Percentiles rank a stretch among this genome's conserved stretches.
Conservation (phyloP, 35 echinoderm and acorn worm species). For the Diadema setosum region DNA sequence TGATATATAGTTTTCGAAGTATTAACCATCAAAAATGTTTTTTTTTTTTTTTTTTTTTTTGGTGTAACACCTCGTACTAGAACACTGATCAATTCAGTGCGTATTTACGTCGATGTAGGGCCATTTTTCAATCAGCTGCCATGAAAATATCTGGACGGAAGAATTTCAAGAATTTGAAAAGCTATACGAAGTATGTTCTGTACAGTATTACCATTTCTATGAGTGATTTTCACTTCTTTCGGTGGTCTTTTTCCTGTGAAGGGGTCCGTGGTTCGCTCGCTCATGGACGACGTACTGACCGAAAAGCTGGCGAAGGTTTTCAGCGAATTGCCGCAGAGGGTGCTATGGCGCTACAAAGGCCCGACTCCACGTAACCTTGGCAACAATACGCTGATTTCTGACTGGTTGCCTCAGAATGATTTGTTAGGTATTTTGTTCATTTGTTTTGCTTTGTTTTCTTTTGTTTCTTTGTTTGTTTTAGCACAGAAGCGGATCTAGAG, state of each 20-base stretch:
- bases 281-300: not conserved
- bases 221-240: not conserved
- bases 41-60: too few relatives aligned
- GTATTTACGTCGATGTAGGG: too few relatives aligned
- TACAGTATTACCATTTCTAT: not conserved
- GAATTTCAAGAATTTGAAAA: not conserved
- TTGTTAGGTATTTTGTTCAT: not conserved
- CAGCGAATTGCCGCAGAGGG: not conserved
- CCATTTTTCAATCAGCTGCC: too few relatives aligned
- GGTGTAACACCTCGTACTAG: too few relatives aligned
- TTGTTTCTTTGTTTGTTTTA: too few relatives aligned
- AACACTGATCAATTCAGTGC: not conserved
- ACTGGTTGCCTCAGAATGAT: conserved; percentile 31
- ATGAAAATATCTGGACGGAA: too few relatives aligned
- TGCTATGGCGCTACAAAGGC: not conserved
- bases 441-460: too few relatives aligned
- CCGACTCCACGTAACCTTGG: not conserved
- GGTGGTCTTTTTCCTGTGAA: not conserved
- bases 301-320: not conserved
- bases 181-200: not conserved
- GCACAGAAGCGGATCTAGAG: too few relatives aligned
- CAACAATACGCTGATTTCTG: not conserved
- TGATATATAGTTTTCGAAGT: too few relatives aligned
- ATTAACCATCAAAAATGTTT: too few relatives aligned
- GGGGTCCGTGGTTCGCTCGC: not conserved